Conservation (phyloP, 2,888 invertebrate genomes). For the Polietes domitor region DNA sequence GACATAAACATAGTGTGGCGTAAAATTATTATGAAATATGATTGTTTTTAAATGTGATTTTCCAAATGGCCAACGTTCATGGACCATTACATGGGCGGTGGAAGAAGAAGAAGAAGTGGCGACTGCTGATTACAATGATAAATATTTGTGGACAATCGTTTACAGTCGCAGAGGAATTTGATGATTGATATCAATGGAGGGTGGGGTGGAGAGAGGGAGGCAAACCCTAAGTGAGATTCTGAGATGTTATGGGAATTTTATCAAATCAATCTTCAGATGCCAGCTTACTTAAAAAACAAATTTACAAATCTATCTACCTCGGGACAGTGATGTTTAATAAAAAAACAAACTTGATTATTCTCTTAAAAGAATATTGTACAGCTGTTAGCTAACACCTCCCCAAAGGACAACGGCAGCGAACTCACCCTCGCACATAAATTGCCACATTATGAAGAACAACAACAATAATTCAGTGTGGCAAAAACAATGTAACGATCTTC, state of each 20-base stretch:
- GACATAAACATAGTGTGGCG: conserved; percentile 74
- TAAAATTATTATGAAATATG: conserved; percentile 48
- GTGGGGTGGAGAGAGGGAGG: too few species aligned
- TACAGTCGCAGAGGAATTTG: background rate
- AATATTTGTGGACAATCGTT: background rate
- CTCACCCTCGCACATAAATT: conserved; percentile 17
- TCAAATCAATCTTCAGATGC: background rate
- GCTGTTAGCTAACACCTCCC: conserved; percentile 24
- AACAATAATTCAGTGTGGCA: conserved; percentile 16
- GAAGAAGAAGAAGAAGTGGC: background rate
- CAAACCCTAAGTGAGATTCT: too few species aligned
- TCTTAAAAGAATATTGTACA: conserved; percentile 15
- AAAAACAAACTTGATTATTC: background rate
- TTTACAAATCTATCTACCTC: too few species aligned
- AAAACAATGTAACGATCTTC: conserved; percentile 4
- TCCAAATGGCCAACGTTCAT: background rate
- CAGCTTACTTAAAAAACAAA: too few species aligned
- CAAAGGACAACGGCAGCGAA: background rate
- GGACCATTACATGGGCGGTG: background rate
- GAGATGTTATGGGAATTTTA: background rate
- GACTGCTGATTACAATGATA: background rate
- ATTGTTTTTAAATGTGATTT: conserved; percentile 36
- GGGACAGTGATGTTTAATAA: too few species aligned
- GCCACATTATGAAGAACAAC: background rate
- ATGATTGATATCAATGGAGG: too few species aligned